Conservation (phyloP, 2,888 invertebrate species). For the Volucella inanis region DNA sequence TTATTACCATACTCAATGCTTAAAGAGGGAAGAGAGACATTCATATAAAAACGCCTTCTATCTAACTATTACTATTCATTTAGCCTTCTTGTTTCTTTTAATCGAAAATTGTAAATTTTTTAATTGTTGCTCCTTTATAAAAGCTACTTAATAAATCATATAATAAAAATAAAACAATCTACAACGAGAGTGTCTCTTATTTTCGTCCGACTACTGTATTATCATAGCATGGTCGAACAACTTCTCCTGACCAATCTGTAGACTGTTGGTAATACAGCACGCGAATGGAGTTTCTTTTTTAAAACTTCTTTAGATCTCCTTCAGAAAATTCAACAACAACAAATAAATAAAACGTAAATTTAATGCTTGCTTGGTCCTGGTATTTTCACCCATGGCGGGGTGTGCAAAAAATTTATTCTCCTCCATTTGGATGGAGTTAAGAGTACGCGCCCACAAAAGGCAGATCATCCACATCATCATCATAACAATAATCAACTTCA, state of each 20-base stretch:
- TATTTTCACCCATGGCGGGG: background rate
- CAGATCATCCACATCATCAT: constrained; percentile 73
- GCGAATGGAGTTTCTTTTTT: constrained; percentile 47
- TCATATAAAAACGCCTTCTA: too few relatives aligned
- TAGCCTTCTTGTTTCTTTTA: too few relatives aligned
- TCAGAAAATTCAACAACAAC: constrained; percentile 63
- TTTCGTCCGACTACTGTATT: too few relatives aligned
- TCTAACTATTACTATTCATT: too few relatives aligned
- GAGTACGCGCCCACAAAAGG: constrained; percentile 70
- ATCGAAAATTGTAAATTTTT: too few relatives aligned
- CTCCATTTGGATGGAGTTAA: constrained; percentile 23
- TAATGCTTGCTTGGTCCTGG: constrained; percentile 65
- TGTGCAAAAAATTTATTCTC: constrained; percentile 11
- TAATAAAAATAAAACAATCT: too few relatives aligned
- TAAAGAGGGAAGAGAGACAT: too few relatives aligned
- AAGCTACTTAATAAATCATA: too few relatives aligned
- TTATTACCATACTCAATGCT: too few relatives aligned
- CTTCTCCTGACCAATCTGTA: constrained; percentile 58
- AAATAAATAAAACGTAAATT: constrained; percentile 72
- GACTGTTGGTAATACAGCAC: constrained; percentile 69
- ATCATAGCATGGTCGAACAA: constrained; percentile 32
- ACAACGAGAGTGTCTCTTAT: too few relatives aligned
- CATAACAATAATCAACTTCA: constrained; percentile 69
- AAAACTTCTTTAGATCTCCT: constrained; percentile 41
- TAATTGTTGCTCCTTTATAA: too few relatives aligned